Conservation (phyloP, 2,888 invertebrate species). For the Seira musarum region DNA sequence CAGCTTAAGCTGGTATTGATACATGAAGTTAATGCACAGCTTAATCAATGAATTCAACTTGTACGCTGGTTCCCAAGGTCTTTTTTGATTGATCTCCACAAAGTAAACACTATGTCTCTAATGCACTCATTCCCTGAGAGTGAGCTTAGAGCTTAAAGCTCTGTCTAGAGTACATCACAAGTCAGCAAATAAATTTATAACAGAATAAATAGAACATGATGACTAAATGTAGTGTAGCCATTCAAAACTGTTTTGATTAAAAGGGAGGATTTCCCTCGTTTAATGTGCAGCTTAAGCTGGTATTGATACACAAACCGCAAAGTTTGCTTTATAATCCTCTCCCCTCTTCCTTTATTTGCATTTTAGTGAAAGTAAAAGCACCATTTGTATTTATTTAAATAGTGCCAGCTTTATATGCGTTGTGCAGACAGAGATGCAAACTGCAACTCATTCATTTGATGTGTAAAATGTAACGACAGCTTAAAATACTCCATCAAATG, state of each 20-base stretch:
- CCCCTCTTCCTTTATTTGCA: not conserved
- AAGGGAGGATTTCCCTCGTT: not conserved
- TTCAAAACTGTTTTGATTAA: constrained; percentile 1
- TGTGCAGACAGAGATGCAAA: not conserved
- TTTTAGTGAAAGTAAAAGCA: not conserved
- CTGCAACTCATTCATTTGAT: not conserved
- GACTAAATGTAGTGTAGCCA: not conserved
- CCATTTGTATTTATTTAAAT: not conserved
- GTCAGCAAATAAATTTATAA: not conserved
- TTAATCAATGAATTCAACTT: not conserved
- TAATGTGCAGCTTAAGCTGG: not conserved
- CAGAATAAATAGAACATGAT: not conserved
- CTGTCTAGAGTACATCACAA: not conserved
- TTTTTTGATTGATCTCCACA: not conserved
- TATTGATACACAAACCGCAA: not conserved
- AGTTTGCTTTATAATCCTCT: not conserved
- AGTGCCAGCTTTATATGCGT: not conserved
- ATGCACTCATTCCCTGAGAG: not conserved
- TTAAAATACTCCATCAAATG: not conserved
- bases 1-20: not conserved
- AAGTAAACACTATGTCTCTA: too few species aligned
- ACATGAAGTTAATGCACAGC: not conserved
- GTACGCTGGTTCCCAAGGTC: not conserved
- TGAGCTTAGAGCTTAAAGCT: not conserved
- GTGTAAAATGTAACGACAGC: not conserved